These are phyloP conservation scores for Trisateles emortualis DNA, from an alignment of 2,888 invertebrate genomes.

Conservation along the genomic window DNA sequence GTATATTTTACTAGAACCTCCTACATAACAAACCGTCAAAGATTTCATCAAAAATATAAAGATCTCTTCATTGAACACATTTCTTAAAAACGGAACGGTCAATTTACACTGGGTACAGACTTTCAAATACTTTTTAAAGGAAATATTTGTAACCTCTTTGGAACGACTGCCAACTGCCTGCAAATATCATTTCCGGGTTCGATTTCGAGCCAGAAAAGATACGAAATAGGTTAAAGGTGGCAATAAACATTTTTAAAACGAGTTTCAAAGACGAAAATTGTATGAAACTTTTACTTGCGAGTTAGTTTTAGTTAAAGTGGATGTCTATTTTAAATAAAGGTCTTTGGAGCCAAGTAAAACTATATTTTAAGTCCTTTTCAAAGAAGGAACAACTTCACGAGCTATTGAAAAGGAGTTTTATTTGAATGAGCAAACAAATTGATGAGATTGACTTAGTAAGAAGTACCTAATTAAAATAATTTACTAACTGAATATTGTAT, in stretches of 20 bases:
- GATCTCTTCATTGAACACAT: background rate
- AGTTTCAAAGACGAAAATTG: slow-evolving; percentile 5
- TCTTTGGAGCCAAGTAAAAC: slow-evolving; percentile 14
- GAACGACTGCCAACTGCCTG: slow-evolving; percentile 26
- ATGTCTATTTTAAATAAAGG: slow-evolving; percentile 6
- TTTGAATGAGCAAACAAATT: background rate
- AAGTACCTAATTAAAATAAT: too few relatives aligned
- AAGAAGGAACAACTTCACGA: background rate
- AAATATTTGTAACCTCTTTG: slow-evolving; percentile 19
- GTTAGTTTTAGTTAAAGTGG: background rate
- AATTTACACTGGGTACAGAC: slow-evolving; percentile 3
- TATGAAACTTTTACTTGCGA: slow-evolving; percentile 2
- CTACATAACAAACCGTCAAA: background rate
- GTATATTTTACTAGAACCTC: too few relatives aligned
- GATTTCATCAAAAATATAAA: background rate
- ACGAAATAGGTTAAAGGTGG: slow-evolving; percentile 27
- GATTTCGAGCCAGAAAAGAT: slow-evolving; percentile 26
- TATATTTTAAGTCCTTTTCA: background rate
- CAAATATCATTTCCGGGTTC: slow-evolving; percentile 27
- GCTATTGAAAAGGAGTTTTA: background rate
- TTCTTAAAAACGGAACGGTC: background rate
- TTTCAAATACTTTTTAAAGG: slow-evolving; percentile 4
- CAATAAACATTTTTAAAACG: slow-evolving; percentile 19
- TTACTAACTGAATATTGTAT: too few relatives aligned
- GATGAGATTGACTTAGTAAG: background rate